Base-by-base conservation (phyloP, 2,113 vertebrate genomes). In the Nestor notabilis region DNA sequence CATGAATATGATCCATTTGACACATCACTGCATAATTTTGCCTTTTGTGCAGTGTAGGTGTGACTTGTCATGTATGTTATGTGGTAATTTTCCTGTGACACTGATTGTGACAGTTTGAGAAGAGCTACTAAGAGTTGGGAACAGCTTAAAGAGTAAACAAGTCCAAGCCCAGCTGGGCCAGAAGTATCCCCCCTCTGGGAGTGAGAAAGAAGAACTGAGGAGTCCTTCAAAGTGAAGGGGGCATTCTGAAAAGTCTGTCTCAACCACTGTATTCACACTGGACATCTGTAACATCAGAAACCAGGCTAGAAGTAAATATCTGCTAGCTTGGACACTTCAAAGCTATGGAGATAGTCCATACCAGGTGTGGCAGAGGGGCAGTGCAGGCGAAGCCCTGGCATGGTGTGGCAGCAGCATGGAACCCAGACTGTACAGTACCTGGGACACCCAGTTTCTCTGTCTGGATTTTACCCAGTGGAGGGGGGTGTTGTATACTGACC, bases 21-120 rank as follows among this genome's bases (percentile, higher is more conserved):
- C 83, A 96, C 77, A 76, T 92, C 7, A 5, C 86, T 82, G 92
- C 84, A 93, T 94, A 84, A 86, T 96, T 95, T 88, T 94, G 68
- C 86, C 71, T 86, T 96, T 86, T 93, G 74, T 83, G 76, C 55
- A n/a, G 74, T 65, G 87, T 91, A 90, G 86, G 82, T 93, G 91
- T 88, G 81, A 96, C 81, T 94, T 97, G 89, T 86, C 76, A 87
- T 7, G 1, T 72, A 83, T 55, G 81, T 77, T 92, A 74, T 12
- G 52, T 69, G 64, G 44, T 70, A 83, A 88, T 89, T 97, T 96
- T 91, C 88, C 58, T 77, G 61, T 92, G 68, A 96, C 82, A 70
- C 68, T 82, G 83, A 75, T 70, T 95, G 77, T 94, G 81, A 93
- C 78, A 96, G 49, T 74, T 89, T 84, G 49, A 55, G 60, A 90